A percentile compares a stretch with the other conserved stretches of the same genome.
Conservation (phyloP, 2,888 invertebrate genomes). For the Selenia dentaria region DNA sequence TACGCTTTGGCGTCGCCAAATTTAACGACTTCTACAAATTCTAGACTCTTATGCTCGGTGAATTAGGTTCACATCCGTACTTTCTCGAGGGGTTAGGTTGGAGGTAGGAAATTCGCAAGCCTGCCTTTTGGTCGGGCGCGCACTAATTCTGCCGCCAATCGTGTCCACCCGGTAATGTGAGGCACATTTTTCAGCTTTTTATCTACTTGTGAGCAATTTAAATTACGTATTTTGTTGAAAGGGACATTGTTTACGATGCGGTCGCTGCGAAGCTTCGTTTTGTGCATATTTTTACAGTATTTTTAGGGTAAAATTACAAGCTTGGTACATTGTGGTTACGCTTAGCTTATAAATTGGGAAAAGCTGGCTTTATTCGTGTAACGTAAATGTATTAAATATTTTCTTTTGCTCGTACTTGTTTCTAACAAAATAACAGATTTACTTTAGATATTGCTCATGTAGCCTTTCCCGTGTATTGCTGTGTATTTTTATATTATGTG, state of each 20-base stretch:
- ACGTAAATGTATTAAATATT: background rate
- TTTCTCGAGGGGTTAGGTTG: constrained; percentile 37
- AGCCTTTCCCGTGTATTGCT: too few species aligned
- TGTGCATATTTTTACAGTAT: constrained; percentile 30
- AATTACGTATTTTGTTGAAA: constrained; percentile 38
- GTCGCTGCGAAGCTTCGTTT: constrained; percentile 30
- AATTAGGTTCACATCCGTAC: constrained; percentile 55
- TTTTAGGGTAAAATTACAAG: constrained; percentile 19
- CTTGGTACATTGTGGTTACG: constrained; percentile 11
- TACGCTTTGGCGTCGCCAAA: constrained; percentile 66
- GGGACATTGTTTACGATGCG: constrained; percentile 43
- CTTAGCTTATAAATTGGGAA: constrained; percentile 14
- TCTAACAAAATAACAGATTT: too few species aligned
- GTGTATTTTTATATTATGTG: too few species aligned
- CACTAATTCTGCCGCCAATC: constrained; percentile 78
- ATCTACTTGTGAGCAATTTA: constrained; percentile 48
- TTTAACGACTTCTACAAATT: constrained; percentile 52
- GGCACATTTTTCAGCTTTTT: constrained; percentile 63
- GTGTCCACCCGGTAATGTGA: constrained; percentile 68
- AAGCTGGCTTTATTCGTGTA: constrained; percentile 8
- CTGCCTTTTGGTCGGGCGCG: constrained; percentile 73
- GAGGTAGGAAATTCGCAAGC: constrained; percentile 75
- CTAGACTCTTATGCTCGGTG: constrained; percentile 48
- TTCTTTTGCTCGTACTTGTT: too few species aligned
- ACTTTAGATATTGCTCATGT: too few species aligned